A percentile compares a stretch with the other conserved stretches of the same genome.
These are phyloP conservation scores for Protobothrops mucrosquamatus DNA, from an alignment of 2,113 vertebrate species.

Conservation along the genomic window DNA sequence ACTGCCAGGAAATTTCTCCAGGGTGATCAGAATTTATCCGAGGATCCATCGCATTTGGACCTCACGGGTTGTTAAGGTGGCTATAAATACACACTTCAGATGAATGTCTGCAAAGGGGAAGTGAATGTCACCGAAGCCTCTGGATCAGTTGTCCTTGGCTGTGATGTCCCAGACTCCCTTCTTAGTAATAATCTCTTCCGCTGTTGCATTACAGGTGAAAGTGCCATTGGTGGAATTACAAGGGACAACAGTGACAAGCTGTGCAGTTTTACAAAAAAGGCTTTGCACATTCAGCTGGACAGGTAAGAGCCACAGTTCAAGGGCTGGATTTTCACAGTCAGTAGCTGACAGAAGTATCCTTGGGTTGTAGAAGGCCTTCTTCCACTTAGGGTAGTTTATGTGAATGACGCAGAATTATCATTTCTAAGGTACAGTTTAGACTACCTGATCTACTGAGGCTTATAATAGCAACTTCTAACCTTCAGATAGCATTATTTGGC, in stretches of 20 bases:
- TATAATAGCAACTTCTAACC: background rate
- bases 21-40: background rate
- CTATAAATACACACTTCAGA: background rate
- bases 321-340: background rate
- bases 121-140: slow-evolving; percentile 25
- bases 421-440: background rate
- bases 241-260: slow-evolving; percentile 86
- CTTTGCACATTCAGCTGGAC: slow-evolving; percentile 94
- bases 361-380: background rate
- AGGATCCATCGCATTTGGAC: background rate
- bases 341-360: rapidly evolving
- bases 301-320: slow-evolving; percentile 73
- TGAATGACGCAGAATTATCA: background rate
- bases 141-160: slow-evolving; percentile 47
- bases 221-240: slow-evolving; percentile 81
- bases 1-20: too few relatives aligned
- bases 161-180: slow-evolving; percentile 1
- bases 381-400: background rate
- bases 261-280: slow-evolving; percentile 93
- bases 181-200: slow-evolving; percentile 38
- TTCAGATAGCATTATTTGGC: slow-evolving; percentile 7
- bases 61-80: background rate
- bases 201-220: slow-evolving; percentile 80
- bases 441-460: slow-evolving; percentile 14
- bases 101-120: slow-evolving; percentile 30